Conservation (phyloP, 2,113 vertebrate genomes). For the Fulmarus glacialis region DNA sequence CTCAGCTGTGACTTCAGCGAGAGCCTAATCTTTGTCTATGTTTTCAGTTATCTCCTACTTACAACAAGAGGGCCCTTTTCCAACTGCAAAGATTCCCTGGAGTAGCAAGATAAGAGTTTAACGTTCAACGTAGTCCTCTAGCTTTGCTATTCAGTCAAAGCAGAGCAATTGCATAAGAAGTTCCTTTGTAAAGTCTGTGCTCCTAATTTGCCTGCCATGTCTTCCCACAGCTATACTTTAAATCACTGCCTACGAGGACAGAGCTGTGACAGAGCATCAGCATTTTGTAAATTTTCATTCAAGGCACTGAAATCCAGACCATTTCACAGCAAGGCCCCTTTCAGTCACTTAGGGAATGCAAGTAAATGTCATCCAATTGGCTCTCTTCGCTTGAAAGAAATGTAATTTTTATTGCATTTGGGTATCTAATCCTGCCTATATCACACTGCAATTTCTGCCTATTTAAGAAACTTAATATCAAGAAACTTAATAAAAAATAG, state of each 20-base stretch:
- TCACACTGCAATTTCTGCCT: background rate
- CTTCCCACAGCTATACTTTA: background rate
- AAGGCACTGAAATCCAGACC: background rate
- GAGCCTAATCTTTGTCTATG: background rate
- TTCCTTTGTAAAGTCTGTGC: background rate
- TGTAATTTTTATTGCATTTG: background rate
- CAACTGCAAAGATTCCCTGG: background rate
- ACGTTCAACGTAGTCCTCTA: background rate
- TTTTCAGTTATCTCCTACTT: background rate
- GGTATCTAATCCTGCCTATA: background rate
- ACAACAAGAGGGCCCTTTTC: background rate
- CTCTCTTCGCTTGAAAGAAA: background rate
- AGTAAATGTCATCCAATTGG: background rate
- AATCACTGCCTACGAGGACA: background rate
- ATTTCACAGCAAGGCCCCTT: background rate
- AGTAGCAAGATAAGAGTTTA: background rate
- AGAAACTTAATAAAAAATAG: background rate
- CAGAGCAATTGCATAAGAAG: background rate
- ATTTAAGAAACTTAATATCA: background rate
- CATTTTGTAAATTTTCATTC: background rate
- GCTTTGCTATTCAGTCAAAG: background rate
- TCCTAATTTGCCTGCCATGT: background rate
- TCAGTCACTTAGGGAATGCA: background rate
- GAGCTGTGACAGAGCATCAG: background rate
- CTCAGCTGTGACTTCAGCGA: background rate